Evolutionary conservation across 2,888 invertebrate species (phyloP), one percentile per base, ranked within the genome.

Genomic region (Tortrix viridana): DNA sequence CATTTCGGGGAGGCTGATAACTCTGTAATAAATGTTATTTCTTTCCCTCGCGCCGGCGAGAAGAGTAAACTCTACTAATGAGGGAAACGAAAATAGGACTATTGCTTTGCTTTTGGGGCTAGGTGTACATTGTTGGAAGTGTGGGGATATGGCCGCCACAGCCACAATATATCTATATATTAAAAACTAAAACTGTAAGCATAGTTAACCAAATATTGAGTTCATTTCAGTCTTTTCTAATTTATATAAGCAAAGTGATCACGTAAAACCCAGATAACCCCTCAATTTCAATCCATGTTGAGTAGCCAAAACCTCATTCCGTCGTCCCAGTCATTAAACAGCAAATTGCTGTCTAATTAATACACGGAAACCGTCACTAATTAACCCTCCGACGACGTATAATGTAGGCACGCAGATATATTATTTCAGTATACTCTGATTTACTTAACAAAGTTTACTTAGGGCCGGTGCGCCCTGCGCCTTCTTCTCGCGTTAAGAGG

Each of bases 11-110:
- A 71, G 67, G 75, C 69, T 75, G 73, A 79, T 73, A 75, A 75
- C 71, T 77, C 70, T 73, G 74, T 41, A 41, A 41, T 72, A 74
- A 78, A 80, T 78, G 74, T 81, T 82, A 75, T 78, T 77, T 67
- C 70, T 73, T 69, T 69, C 59, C 71, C 68, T 72, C 68, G 72
- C 70, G n/a, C n/a, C n/a, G n/a, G n/a, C 61, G 61, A 68, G 66
- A 69, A 67, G 65, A 71, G 65, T 70, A 73, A 75, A 77, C 74
- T 70, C 67, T 54, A 59, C 63, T 75, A 76, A 78, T 77, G 73
- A 75, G 66, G 64, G 65, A 68, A 68, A 70, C 59, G 38, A 56
- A 60, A 52, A 60, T 60, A 65, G 64, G 18, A 50, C 55, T 47
- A 56, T 65, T 65, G 20, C 20, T 26, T 65, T 65, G 20, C 20